Evolutionary conservation across 1,140 invertebrate species (phyloP), one percentile per base, ranked within the genome.

Genomic region (Oreohelix idahoensis): DNA sequence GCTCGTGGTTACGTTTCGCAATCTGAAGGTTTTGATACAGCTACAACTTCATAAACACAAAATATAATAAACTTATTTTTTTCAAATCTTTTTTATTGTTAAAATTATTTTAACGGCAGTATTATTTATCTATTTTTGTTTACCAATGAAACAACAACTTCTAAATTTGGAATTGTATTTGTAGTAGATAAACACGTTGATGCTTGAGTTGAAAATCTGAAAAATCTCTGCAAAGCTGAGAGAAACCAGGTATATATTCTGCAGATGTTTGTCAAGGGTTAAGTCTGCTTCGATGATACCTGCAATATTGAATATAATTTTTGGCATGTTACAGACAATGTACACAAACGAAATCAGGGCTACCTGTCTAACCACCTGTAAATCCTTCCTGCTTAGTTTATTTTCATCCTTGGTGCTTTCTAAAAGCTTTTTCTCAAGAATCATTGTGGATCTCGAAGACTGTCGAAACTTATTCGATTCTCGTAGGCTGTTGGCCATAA

Each of bases 161-260:
- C 73, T 39, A 29, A 75, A 75, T 29, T 45, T 75, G 1, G 73
- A 45, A 29, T 75, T 75, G 73, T 45, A 75, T 13, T 49, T 75
- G 73, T 42, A 75, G 73, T 75, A 75, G n/a, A 75, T 75, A 23
- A 26, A 42, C 5, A 75, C 26, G 73, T 75, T 75, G n/a, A 45
- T 42, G 36, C 35, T 45, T 11, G 73, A 75, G 73, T 75, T 75
- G 42, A 75, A 39, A 4, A 75, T 49, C 42, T 75, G 35, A 29
- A 75, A 75, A 13, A 75, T 42, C 73, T 39, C 39, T n/a, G 35
- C 17, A 11, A 45, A 5, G n/a, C 39, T 75, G 4, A 36, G 10
- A 13, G 39, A 13, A 13, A 42, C 39, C 38, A 75, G 73, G 39
- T 75, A 75, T 38, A 75, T 10, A 26, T 42, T 42, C 5, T 75